Evolutionary conservation across 2,113 vertebrate species (phyloP).

Genomic region (Salvelinus namaycush): DNA sequence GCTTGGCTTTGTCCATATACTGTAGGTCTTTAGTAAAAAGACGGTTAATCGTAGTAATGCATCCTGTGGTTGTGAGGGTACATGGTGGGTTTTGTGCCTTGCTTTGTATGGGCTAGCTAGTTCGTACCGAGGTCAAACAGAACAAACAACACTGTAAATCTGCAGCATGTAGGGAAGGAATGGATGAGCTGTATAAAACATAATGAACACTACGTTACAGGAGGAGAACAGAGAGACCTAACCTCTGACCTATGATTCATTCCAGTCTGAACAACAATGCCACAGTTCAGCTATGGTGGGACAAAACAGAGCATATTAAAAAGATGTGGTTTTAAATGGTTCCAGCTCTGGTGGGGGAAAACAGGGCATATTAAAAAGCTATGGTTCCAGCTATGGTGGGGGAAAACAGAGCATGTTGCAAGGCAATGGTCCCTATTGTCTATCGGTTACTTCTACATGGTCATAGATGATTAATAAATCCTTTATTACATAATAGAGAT

Average conservation of each 20-base stretch:
- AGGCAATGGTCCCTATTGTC: too few relatives aligned
- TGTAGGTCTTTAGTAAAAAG: conserved; percentile 7
- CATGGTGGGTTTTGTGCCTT: not conserved
- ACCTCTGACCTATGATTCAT: not conserved
- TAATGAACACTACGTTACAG: not conserved
- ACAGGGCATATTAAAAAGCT: too few relatives aligned
- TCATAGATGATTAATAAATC: too few relatives aligned
- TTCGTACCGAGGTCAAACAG: not conserved
- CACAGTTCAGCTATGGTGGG: not conserved
- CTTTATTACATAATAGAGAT: too few relatives aligned
- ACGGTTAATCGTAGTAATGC: conserved; percentile 22
- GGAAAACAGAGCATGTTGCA: too few relatives aligned
- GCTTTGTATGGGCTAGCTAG: not conserved
- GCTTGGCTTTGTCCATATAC: conserved; percentile 8
- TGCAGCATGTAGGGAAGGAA: too few relatives aligned
- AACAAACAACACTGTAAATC: not conserved
- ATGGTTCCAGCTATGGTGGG: too few relatives aligned
- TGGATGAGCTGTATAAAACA: not conserved
- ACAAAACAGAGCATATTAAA: not conserved
- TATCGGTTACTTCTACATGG: too few relatives aligned
- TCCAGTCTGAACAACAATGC: not conserved
- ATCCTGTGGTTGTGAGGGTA: not conserved
- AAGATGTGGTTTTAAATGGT: not conserved
- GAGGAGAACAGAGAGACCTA: not conserved
- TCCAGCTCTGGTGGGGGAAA: too few relatives aligned